phyloP scores from a whole-genome alignment of 2,113 vertebrate genomes.

The Potamarius usumacintae region DNA sequence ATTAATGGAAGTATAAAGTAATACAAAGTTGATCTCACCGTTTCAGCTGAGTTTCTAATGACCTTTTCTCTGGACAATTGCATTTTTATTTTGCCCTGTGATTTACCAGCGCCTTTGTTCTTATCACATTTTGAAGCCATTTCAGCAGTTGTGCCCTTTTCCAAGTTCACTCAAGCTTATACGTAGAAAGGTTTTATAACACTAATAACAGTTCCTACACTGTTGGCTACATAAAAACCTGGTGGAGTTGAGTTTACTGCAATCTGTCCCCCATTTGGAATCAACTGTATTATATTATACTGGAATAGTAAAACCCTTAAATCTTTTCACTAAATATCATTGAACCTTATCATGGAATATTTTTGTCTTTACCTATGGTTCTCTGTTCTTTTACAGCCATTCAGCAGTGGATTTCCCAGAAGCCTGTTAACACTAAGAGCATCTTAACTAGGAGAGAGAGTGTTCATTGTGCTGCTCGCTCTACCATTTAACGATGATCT shows the following conservation, averaged over 20 bases:
- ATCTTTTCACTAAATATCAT: neutral
- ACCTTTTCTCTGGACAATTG: slow-evolving; percentile 8
- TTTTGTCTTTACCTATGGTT: neutral
- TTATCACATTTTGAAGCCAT: neutral
- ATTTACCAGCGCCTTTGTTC: slow-evolving; percentile 13
- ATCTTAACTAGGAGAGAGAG: no score
- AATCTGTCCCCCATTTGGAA: slow-evolving; percentile 20
- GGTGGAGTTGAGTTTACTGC: slow-evolving; percentile 28
- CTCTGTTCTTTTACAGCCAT: neutral
- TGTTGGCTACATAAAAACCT: neutral
- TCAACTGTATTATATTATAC: neutral
- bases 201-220: slow-evolving; percentile 7
- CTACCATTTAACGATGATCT: no score
- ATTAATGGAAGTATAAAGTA: neutral
- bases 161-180: slow-evolving; percentile 44
- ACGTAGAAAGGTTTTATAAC: slow-evolving; percentile 37
- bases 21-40: neutral
- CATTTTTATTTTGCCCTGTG: slow-evolving; percentile 17
- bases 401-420: neutral
- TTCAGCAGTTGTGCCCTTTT: slow-evolving; percentile 38
- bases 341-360: neutral
- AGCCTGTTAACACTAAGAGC: no score
- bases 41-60: neutral
- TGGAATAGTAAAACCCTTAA: neutral
- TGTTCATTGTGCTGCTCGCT: no score